Evolutionary conservation across 2,113 vertebrate species (phyloP).

Genomic region (Chloropsis cyanopogon): DNA sequence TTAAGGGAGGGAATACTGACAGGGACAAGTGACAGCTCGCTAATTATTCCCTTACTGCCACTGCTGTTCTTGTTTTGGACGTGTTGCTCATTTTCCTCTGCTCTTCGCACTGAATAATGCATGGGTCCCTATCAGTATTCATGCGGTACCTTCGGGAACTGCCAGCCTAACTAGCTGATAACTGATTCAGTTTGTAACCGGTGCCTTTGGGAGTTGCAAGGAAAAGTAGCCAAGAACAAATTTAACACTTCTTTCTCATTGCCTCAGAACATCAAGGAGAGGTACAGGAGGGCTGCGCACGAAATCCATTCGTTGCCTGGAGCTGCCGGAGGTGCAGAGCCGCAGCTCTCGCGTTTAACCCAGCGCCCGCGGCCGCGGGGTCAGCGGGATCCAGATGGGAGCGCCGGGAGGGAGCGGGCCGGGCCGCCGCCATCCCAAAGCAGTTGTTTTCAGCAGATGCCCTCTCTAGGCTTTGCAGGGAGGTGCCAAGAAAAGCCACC

Average conservation of each 20-base stretch:
- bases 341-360: not conserved
- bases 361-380: not conserved
- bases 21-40: constrained; percentile 98
- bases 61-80: constrained; percentile 92
- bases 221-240: constrained; percentile 83
- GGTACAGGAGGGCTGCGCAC: constrained; percentile 28
- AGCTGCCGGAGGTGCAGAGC: constrained; percentile 19
- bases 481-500: constrained; percentile 55
- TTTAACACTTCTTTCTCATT: constrained; percentile 78
- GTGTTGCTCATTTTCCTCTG: constrained; percentile 93
- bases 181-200: constrained; percentile 85
- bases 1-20: constrained; percentile 93
- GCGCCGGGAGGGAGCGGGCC: not conserved
- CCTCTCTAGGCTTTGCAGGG: not conserved
- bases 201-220: constrained; percentile 79
- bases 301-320: constrained; percentile 30
- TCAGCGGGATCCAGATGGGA: constrained; percentile 19
- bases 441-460: constrained; percentile 53
- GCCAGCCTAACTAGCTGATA: constrained; percentile 86
- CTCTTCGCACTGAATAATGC: constrained; percentile 85
- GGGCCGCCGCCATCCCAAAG: not conserved
- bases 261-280: constrained; percentile 75
- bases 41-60: constrained; percentile 99
- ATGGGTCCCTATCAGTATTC: constrained; percentile 83
- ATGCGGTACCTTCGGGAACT: constrained; percentile 77